Percentiles rank a stretch among this genome's conserved stretches.
These are phyloP conservation scores for Orchesella flavescens DNA, from an alignment of 2,888 invertebrate genomes.

Conservation along the genomic window DNA sequence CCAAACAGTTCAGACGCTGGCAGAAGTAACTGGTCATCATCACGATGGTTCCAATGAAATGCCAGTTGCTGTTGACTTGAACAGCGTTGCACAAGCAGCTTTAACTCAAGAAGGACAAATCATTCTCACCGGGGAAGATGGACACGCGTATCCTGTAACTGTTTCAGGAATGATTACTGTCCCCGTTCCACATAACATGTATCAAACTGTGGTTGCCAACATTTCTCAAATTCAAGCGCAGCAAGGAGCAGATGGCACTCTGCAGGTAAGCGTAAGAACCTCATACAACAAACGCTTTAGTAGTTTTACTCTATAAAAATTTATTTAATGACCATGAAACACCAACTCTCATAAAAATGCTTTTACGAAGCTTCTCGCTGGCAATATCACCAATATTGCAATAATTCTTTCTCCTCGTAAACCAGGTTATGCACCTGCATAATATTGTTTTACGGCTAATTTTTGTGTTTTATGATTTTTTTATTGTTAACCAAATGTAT, in stretches of 20 bases:
- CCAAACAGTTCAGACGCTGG: conserved; percentile 81
- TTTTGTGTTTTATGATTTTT: not conserved
- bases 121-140: conserved; percentile 95
- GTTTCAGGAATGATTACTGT: conserved; percentile 96
- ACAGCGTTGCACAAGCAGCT: conserved; percentile 91
- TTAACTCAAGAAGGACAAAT: conserved; percentile 94
- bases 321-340: not conserved
- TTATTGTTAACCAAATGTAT: not conserved
- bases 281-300: not conserved
- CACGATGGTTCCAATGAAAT: conserved; percentile 76
- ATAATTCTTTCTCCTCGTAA: too few relatives aligned
- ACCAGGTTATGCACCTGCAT: too few relatives aligned
- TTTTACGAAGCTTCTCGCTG: too few relatives aligned
- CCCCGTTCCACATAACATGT: conserved; percentile 95
- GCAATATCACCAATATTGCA: too few relatives aligned
- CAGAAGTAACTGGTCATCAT: conserved; percentile 81
- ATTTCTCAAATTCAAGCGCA: conserved; percentile 83
- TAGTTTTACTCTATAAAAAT: too few relatives aligned
- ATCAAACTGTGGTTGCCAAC: conserved; percentile 95
- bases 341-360: too few relatives aligned
- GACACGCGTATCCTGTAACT: conserved; percentile 88
- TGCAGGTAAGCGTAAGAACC: conserved; percentile 65
- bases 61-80: conserved; percentile 87
- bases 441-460: too few relatives aligned
- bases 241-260: conserved; percentile 68